Conservation (phyloP, 1,140 invertebrate species). For the Anthonomus grandis region DNA sequence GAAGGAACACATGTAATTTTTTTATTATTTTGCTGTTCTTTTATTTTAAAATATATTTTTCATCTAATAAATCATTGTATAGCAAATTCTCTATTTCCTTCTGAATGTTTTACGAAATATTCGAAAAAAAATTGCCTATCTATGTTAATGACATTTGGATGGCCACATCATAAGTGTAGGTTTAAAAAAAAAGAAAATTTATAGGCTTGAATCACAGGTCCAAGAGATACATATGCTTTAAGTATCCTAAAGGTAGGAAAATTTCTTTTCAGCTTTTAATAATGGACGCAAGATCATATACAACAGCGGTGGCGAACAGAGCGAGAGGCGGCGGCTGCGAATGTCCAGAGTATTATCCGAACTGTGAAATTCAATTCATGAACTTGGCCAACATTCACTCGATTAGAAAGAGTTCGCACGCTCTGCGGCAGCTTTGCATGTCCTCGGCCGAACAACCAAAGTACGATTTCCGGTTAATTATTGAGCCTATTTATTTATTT, state of each 20-base stretch:
- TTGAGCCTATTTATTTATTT: not conserved
- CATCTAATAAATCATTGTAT: no score
- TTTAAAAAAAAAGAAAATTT: not conserved
- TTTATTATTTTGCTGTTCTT: no score
- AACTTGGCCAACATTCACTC: conserved; percentile 95
- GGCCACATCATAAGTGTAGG: not conserved
- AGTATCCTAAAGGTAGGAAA: no score
- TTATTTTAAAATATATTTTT: no score
- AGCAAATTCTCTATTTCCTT: no score
- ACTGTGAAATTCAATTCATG: conserved; percentile 95
- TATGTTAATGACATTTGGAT: no score
- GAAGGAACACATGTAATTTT: no score
- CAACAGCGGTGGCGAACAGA: conserved; percentile 91
- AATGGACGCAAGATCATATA: conserved; percentile 92
- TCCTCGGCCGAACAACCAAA: conserved; percentile 72
- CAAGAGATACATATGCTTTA: no score
- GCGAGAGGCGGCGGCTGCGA: conserved; percentile 95
- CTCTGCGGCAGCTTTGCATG: conserved; percentile 71
- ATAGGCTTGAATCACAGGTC: no score
- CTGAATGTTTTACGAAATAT: no score
- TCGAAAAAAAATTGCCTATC: no score
- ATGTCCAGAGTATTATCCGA: conserved; percentile 91
- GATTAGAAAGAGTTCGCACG: conserved; percentile 83
- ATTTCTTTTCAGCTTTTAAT: conserved; percentile 73
- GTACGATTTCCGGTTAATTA: conserved; percentile 50